phyloP scores from a whole-genome alignment of 2,113 vertebrate species.

The Etheostoma spectabile region DNA sequence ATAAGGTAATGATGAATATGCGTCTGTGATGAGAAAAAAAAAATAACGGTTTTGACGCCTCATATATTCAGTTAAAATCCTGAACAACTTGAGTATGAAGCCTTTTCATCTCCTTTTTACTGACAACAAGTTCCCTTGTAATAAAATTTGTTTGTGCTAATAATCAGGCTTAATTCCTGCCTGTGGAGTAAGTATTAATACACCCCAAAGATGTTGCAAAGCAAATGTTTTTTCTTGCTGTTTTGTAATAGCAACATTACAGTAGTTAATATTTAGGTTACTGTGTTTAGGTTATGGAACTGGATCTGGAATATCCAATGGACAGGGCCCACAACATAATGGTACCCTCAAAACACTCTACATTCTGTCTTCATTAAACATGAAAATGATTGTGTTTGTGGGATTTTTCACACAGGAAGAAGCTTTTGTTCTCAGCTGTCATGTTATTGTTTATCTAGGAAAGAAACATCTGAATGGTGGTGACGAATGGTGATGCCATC shows the following conservation, averaged over 20 bases:
- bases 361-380: not conserved
- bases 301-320: conserved; percentile 42
- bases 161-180: not conserved
- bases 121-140: not conserved
- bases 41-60: no score
- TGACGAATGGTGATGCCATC: conserved; percentile 63
- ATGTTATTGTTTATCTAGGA: conserved; percentile 50
- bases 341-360: conserved; percentile 44
- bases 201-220: not conserved
- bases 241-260: not conserved
- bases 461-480: conserved; percentile 48
- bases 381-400: not conserved
- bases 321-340: conserved; percentile 56
- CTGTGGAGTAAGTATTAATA: not conserved
- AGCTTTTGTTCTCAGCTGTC: not conserved
- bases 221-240: not conserved
- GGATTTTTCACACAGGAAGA: not conserved
- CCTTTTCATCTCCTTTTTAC: not conserved
- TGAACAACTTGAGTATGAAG: no score
- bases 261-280: not conserved
- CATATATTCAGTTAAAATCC: no score
- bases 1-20: no score
- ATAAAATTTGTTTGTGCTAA: not conserved
- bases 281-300: conserved; percentile 61
- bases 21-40: no score